Conservation (phyloP, 92 coral and sea anemone species). For the Epizoanthus ramosus region DNA sequence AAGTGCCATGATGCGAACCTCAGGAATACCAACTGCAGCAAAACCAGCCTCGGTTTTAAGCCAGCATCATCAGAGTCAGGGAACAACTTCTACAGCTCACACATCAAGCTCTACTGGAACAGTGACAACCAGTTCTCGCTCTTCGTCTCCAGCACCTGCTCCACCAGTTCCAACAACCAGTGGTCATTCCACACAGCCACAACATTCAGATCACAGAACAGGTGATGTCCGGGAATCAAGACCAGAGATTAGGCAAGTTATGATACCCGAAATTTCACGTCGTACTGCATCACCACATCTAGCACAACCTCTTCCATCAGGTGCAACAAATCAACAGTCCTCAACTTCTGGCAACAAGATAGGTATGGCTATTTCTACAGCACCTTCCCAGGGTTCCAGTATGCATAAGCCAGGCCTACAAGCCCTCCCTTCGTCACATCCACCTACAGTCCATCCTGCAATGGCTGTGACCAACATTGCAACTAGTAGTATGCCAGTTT, state of each 20-base stretch:
- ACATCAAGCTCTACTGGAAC: not conserved
- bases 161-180: conserved; percentile 20
- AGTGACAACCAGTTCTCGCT: not conserved
- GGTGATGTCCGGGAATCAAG: conserved; percentile 34
- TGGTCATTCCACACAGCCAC: conserved; percentile 6
- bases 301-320: conserved; percentile 11
- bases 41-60: conserved; percentile 12
- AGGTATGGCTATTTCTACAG: conserved; percentile 15
- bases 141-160: not conserved
- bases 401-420: conserved; percentile 27
- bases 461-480: conserved; percentile 41
- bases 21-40: conserved; percentile 14
- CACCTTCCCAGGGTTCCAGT: conserved; percentile 36
- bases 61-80: conserved; percentile 35
- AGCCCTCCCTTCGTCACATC: conserved; percentile 18
- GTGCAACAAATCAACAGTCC: conserved; percentile 25
- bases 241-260: conserved; percentile 19
- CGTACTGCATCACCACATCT: conserved; percentile 35
- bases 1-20: conserved; percentile 34
- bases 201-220: conserved; percentile 21
- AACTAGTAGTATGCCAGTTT: conserved; percentile 45
- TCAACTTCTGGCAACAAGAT: not conserved
- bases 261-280: conserved; percentile 21
- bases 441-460: conserved; percentile 29
- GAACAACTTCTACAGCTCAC: conserved; percentile 24